phyloP scores from a whole-genome alignment of 1,140 invertebrate species.

The Penaeus vannamei region DNA sequence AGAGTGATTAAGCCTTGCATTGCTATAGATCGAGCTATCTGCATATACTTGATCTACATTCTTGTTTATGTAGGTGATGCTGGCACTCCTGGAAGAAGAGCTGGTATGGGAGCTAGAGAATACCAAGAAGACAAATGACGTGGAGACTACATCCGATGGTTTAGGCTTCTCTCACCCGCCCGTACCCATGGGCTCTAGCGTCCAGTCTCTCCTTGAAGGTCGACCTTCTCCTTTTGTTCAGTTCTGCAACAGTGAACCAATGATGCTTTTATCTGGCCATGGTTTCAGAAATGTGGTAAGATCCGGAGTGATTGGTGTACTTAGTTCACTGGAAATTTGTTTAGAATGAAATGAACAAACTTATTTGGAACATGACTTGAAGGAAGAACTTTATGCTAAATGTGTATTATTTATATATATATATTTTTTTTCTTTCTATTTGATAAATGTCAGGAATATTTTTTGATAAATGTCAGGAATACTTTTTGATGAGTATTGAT shows the following conservation, averaged over 20 bases:
- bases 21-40: background rate
- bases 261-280: constrained; percentile 75
- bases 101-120: constrained; percentile 46
- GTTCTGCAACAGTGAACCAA: constrained; percentile 74
- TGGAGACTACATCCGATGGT: constrained; percentile 28
- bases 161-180: constrained; percentile 74
- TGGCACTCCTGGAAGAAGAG: constrained; percentile 67
- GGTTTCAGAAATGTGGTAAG: constrained; percentile 67
- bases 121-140: background rate
- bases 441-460: too few relatives aligned
- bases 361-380: too few relatives aligned
- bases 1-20: background rate
- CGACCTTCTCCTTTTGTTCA: constrained; percentile 71
- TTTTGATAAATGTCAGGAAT: too few relatives aligned
- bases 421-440: too few relatives aligned
- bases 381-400: too few relatives aligned
- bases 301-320: background rate
- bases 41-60: background rate
- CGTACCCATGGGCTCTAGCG: constrained; percentile 71
- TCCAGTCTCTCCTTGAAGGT: constrained; percentile 71
- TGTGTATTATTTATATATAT: too few relatives aligned
- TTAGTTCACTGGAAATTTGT: background rate
- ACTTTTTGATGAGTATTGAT: too few relatives aligned
- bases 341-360: too few relatives aligned
- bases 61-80: constrained; percentile 56